Evolutionary conservation across 1,140 invertebrate genomes (phyloP).

Genomic region (Matsumurasca onukii): DNA sequence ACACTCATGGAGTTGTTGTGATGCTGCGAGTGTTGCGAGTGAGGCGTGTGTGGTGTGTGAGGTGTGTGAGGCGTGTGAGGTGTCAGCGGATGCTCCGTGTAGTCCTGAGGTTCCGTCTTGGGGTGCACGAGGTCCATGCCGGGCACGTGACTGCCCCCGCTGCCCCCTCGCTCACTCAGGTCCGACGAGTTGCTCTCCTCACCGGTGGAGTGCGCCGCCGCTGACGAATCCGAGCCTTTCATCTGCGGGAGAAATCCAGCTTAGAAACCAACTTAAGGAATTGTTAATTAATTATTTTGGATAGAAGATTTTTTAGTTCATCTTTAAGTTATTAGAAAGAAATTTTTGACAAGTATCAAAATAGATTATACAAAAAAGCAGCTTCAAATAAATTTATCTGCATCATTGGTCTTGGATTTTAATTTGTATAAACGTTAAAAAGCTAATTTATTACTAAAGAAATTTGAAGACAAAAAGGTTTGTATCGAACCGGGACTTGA

Average conservation of each 20-base stretch:
- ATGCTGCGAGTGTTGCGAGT: conserved; percentile 49
- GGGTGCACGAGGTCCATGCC: conserved; percentile 47
- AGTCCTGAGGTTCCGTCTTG: conserved; percentile 62
- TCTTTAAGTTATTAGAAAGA: no score
- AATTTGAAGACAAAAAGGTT: no score
- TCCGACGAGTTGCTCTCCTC: conserved; percentile 67
- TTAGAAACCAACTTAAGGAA: not conserved
- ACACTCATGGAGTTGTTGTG: conserved; percentile 61
- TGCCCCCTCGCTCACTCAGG: conserved; percentile 35
- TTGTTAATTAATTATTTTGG: no score
- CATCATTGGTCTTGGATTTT: no score
- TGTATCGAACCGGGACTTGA: no score
- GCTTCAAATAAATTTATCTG: no score
- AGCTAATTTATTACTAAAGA: no score
- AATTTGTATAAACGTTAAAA: no score
- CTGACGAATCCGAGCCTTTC: conserved; percentile 53
- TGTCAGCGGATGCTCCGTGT: conserved; percentile 53
- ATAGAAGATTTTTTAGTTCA: no score
- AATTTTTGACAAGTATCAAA: no score
- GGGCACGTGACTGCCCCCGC: conserved; percentile 27
- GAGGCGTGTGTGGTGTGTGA: no score
- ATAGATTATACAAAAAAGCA: no score
- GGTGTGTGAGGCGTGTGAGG: conserved; percentile 64
- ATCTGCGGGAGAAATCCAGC: conserved; percentile 37
- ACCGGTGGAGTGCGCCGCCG: conserved; percentile 69